These are phyloP conservation scores for Cairina moschata DNA, from an alignment of 2,113 vertebrate genomes.

Conservation along the genomic window DNA sequence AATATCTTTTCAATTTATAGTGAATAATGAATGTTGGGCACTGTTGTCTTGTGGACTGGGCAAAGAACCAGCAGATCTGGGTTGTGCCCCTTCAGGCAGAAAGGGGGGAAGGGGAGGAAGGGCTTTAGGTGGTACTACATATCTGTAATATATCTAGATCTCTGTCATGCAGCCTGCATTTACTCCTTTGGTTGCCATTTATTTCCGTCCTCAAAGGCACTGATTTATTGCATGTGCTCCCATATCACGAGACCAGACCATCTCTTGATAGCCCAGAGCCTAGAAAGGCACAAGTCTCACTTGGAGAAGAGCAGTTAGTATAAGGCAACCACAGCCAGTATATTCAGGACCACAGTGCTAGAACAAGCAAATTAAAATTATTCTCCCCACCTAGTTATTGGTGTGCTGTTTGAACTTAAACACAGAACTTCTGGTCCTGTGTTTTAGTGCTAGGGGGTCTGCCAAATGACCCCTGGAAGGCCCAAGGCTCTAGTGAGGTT, in stretches of 20 bases:
- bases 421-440: neutral
- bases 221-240: neutral
- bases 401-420: neutral
- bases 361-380: neutral
- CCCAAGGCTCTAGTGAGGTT: neutral
- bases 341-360: neutral
- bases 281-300: neutral
- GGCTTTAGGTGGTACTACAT: neutral
- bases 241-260: neutral
- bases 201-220: neutral
- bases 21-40: neutral
- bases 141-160: neutral
- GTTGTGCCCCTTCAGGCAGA: neutral
- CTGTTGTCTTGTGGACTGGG: neutral
- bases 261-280: no score
- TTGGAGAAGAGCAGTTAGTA: neutral
- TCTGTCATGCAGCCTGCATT: neutral
- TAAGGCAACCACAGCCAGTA: neutral
- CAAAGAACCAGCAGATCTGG: neutral
- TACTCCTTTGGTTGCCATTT: neutral
- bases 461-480: no score
- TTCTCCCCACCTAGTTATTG: neutral
- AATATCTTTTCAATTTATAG: slow-evolving; percentile 37
- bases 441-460: no score
- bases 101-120: neutral